Evolutionary conservation across 2,797 vertebrate genomes (phyloP).

Genomic region (Balearica regulorum): DNA sequence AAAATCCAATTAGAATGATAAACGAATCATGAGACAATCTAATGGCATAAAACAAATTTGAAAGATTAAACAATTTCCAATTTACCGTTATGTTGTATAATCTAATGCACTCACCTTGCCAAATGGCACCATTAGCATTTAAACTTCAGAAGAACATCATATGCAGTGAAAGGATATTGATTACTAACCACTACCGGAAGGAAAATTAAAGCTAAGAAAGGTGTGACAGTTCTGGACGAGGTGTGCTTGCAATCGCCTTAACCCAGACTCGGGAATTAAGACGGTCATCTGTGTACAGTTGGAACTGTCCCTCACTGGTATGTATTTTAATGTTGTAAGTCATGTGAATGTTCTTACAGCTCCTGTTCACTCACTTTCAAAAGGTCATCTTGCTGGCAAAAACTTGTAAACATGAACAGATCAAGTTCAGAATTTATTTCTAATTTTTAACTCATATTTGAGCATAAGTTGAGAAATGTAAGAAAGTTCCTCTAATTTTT

Average conservation of each 20-base stretch:
- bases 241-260: background rate
- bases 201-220: background rate
- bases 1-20: constrained; percentile 50
- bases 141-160: background rate
- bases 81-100: background rate
- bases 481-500: background rate
- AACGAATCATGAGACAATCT: constrained; percentile 27
- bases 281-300: background rate
- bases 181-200: background rate
- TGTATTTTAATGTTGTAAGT: background rate
- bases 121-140: constrained; percentile 49
- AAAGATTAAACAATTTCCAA: constrained; percentile 53
- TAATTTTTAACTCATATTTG: background rate
- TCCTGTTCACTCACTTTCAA: background rate
- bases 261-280: background rate
- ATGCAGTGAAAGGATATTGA: background rate
- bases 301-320: background rate
- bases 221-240: background rate
- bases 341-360: background rate
- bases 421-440: background rate
- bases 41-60: constrained; percentile 25
- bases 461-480: background rate
- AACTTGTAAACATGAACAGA: background rate
- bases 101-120: constrained; percentile 32
- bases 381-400: background rate